Evolutionary conservation across 2,888 invertebrate genomes (phyloP).

Genomic region (Trichogramma dendrolimi): DNA sequence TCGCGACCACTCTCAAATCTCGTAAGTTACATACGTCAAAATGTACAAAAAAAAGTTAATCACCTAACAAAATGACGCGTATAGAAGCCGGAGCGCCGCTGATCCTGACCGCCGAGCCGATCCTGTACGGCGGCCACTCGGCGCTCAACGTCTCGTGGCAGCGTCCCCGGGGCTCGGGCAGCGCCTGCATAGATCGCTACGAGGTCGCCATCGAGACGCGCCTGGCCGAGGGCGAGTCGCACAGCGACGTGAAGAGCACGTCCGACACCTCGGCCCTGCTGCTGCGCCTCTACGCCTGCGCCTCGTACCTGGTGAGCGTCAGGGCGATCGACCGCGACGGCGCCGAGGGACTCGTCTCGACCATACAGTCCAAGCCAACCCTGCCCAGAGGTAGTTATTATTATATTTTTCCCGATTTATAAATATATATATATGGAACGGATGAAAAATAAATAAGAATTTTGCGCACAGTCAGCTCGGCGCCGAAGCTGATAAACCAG

Average conservation of each 20-base stretch:
- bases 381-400: not conserved
- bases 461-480: not conserved
- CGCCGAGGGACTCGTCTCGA: conserved; percentile 14
- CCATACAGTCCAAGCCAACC: conserved; percentile 7
- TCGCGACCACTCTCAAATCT: not conserved
- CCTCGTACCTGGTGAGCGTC: conserved; percentile 33
- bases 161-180: conserved; percentile 30
- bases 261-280: conserved; percentile 29
- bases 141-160: conserved; percentile 36
- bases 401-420: not conserved
- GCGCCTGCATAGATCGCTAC: conserved; percentile 37
- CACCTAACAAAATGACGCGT: conserved; percentile 30
- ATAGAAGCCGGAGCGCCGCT: conserved; percentile 12
- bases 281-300: conserved; percentile 35
- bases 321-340: conserved; percentile 32
- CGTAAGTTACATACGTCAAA: conserved; percentile 22
- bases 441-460: not conserved
- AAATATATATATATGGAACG: too few species aligned
- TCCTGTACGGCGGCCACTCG: not conserved
- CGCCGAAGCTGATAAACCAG: conserved; percentile 2
- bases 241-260: not conserved
- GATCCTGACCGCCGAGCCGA: not conserved
- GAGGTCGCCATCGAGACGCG: conserved; percentile 29
- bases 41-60: conserved; percentile 30
- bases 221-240: not conserved